A percentile compares a stretch with the other conserved stretches of the same genome.
These are phyloP conservation scores for Poicephalus meyeri DNA, from an alignment of 2,113 vertebrate genomes.

Conservation along the genomic window DNA sequence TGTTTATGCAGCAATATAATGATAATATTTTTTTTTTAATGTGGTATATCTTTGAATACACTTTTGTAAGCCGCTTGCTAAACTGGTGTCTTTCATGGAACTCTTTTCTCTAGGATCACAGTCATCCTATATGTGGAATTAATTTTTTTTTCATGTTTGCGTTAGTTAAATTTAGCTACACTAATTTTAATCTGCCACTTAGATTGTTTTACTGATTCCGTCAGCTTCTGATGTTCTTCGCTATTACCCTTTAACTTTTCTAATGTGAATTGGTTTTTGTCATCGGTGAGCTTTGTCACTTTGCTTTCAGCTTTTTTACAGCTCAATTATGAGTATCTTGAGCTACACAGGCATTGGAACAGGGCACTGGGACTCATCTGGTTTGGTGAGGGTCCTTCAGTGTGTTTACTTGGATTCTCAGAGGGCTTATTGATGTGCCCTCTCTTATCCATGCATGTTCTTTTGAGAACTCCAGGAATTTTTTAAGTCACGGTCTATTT, in stretches of 20 bases:
- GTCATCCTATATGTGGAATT: not conserved
- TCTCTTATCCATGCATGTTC: accelerated
- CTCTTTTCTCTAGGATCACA: not conserved
- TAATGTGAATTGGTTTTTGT: not conserved
- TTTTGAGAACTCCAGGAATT: not conserved
- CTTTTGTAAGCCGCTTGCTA: not conserved
- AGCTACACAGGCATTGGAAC: not conserved
- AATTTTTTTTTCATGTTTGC: not conserved
- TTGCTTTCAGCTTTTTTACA: not conserved
- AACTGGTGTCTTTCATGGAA: not conserved
- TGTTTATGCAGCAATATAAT: not conserved
- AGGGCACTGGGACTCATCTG: not conserved
- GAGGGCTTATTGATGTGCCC: not conserved
- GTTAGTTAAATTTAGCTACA: not conserved
- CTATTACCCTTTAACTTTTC: not conserved
- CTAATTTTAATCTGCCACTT: not conserved
- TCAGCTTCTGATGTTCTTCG: not conserved
- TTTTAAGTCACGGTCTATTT: not conserved
- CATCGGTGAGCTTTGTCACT: not conserved
- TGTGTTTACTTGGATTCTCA: not conserved
- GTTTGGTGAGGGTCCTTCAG: not conserved
- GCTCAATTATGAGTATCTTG: not conserved
- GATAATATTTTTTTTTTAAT: not conserved
- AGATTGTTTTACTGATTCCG: not conserved
- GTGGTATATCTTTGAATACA: accelerated